Percentiles rank a stretch among this genome's conserved stretches.
phyloP scores from a whole-genome alignment of 2,888 invertebrate species.

The Netelia fuscicornis region DNA sequence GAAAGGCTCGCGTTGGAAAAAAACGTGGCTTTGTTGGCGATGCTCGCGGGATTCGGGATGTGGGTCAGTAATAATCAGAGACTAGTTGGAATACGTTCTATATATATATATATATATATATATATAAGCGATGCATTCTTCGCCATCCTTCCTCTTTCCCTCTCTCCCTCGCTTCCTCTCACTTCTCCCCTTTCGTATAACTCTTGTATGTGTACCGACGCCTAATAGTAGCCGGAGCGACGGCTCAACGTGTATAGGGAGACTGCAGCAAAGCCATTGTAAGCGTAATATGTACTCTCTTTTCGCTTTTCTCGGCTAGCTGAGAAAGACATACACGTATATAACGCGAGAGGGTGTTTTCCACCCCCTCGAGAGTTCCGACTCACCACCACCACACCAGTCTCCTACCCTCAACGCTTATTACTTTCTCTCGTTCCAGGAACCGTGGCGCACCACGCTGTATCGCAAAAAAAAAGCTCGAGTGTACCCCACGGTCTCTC shows the following conservation, averaged over 20 bases:
- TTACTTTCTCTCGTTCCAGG: conserved; percentile 64
- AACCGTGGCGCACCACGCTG: conserved; percentile 44
- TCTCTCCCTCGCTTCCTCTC: conserved; percentile 27
- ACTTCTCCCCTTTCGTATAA: conserved; percentile 40
- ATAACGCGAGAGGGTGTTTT: conserved; percentile 30
- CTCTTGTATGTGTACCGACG: conserved; percentile 46
- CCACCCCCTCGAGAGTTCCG: conserved; percentile 21
- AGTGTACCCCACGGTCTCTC: conserved; percentile 32
- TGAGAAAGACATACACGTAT: conserved; percentile 35
- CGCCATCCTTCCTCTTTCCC: neutral
- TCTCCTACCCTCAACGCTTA: conserved; percentile 45
- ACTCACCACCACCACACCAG: conserved; percentile 42
- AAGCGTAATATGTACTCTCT: conserved; percentile 34
- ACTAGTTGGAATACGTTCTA: conserved; percentile 37
- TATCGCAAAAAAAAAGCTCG: conserved; percentile 51
- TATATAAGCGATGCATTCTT: neutral
- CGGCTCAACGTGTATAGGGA: neutral
- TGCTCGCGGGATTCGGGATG: conserved; percentile 66
- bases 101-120: conserved; percentile 2
- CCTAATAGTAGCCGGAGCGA: conserved; percentile 19
- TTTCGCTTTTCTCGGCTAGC: conserved; percentile 29
- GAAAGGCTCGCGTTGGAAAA: conserved; percentile 34
- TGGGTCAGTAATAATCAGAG: conserved; percentile 75
- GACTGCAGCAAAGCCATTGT: conserved; percentile 23
- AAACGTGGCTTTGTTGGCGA: conserved; percentile 68